Evolutionary conservation across 1,140 invertebrate genomes (phyloP), one percentile per base, ranked within the genome.

Genomic region (Drosophila paulistorum): DNA sequence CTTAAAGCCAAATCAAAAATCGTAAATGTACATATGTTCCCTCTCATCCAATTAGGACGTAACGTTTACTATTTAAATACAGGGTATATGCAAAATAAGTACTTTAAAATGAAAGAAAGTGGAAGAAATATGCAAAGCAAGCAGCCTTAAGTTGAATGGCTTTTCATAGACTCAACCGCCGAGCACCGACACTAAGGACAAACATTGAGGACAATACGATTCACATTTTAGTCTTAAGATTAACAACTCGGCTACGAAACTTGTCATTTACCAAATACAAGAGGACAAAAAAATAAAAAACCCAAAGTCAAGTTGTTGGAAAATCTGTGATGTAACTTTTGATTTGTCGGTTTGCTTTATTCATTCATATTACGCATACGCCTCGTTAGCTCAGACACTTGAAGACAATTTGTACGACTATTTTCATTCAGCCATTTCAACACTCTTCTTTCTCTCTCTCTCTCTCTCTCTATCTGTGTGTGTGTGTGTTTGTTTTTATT

Each of bases 61-160:
- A 30, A 30, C 6, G 5, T 30, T 30, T 30, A 30, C 30, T 30
- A 30, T 13, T 26, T 42, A n/a, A n/a, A 13, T 42, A 23, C 4
- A 51, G 45, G 45, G 45, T 51, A 51, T 23, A 23, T 23, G 6
- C 30, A 51, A 10, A 20, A 23, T 51, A 51, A 59, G 26, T 72
- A 65, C 37, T 65, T 14, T 51, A 48, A 63, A 63, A 51, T 26
- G 48, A 67, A 83, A 68, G 79, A 66, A 75, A 63, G 62, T 71
- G 62, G 4, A 39, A 51, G 68, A 70, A 79, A 81, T 72, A 75
- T 74, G 68, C 48, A 75, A 74, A 68, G 55, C 66, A 65, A 77
- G 63, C 67, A n/a, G 37, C 37, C 37, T 54, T 55, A 66, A 66
- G 17, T 61, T 63, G 30, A 59, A 66, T 75, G 51, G 65, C 51